These are phyloP conservation scores for Zoroaster sp. DNA, from an alignment of 53 echinoderm and acorn worm genomes.

Conservation along the genomic window DNA sequence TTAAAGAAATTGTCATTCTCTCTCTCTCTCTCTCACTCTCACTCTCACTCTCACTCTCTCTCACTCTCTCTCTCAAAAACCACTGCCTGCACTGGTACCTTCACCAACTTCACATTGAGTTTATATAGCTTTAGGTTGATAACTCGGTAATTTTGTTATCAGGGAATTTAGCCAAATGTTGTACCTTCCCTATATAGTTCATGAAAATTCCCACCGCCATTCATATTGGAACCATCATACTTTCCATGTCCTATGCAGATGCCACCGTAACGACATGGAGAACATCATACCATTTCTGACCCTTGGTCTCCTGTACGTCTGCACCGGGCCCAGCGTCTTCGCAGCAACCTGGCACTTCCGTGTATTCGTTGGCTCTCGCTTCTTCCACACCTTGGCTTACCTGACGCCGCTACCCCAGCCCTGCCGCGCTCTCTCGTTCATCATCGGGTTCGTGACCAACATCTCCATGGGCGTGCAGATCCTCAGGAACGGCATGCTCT, in stretches of 20 bases:
- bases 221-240: neutral
- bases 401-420: constrained; percentile 77
- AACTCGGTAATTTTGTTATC: too few relatives aligned
- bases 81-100: too few relatives aligned
- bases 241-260: too few relatives aligned
- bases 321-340: constrained; percentile 43
- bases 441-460: constrained; percentile 48
- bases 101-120: too few relatives aligned
- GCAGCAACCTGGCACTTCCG: constrained; percentile 71
- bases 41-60: too few relatives aligned
- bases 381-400: constrained; percentile 76
- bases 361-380: constrained; percentile 66
- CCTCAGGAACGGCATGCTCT: constrained; percentile 17
- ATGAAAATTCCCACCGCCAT: too few relatives aligned
- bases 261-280: constrained; percentile 88
- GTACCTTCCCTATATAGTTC: too few relatives aligned
- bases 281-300: constrained; percentile 80
- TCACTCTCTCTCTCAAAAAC: too few relatives aligned
- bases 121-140: too few relatives aligned
- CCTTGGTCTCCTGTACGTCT: constrained; percentile 73
- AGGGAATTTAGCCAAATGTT: too few relatives aligned
- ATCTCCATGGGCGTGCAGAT: constrained; percentile 71
- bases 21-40: too few relatives aligned
- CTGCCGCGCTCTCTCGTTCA: constrained; percentile 46
- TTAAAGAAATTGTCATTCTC: too few relatives aligned